These are phyloP conservation scores for Aproaerema taeniolella DNA, from an alignment of 2,888 invertebrate genomes.

Conservation along the genomic window DNA sequence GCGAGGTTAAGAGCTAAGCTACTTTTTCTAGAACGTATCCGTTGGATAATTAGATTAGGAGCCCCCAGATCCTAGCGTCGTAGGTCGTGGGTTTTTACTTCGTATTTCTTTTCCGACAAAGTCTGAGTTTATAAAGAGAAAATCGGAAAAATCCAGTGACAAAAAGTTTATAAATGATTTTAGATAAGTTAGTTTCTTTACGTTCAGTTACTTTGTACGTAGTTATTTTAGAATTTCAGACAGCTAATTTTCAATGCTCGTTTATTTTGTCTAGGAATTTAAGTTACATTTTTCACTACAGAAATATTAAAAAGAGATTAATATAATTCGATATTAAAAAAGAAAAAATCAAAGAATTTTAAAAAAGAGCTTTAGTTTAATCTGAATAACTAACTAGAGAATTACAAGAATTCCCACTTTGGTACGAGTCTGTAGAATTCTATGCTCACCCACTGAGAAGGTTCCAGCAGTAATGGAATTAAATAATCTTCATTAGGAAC, in stretches of 20 bases:
- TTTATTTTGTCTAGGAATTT: too few relatives aligned
- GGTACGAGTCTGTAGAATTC: too few relatives aligned
- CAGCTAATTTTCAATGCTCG: too few relatives aligned
- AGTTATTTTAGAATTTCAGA: background rate
- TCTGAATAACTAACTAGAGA: too few relatives aligned
- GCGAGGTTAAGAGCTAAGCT: conserved; percentile 40
- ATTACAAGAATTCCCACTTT: too few relatives aligned
- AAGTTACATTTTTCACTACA: too few relatives aligned
- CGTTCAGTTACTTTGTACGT: too few relatives aligned
- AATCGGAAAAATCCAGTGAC: conserved; percentile 22
- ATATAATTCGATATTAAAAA: too few relatives aligned
- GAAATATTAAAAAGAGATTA: too few relatives aligned
- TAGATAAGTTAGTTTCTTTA: too few relatives aligned
- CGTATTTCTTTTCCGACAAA: conserved; percentile 30
- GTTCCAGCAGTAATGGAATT: conserved; percentile 17
- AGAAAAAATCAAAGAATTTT: too few relatives aligned
- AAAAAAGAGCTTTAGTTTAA: too few relatives aligned
- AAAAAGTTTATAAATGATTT: conserved; percentile 1
- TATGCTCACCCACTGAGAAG: conserved; percentile 21
- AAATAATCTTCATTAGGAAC: conserved; percentile 23
- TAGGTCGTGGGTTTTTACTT: conserved; percentile 28
- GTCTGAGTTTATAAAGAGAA: conserved; percentile 26
- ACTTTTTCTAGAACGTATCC: conserved; percentile 45
- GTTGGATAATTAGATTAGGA: conserved; percentile 64
- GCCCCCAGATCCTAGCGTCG: conserved; percentile 34